Evolutionary conservation across 1,140 invertebrate species (phyloP).

Genomic region (Branchinecta lindahli): DNA sequence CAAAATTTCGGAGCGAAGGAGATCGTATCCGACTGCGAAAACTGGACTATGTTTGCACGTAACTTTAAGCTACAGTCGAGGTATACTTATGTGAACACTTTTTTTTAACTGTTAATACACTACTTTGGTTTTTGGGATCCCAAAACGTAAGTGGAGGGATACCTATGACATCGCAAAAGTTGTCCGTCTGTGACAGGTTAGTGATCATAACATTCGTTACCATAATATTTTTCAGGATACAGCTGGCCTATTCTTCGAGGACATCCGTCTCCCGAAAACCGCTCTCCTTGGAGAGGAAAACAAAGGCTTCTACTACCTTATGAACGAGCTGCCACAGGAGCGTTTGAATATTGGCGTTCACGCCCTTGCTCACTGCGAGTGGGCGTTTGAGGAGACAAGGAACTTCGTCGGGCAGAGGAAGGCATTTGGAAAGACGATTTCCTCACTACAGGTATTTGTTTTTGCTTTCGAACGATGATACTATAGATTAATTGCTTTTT

Average conservation of each 20-base stretch:
- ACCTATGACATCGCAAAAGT: too few species aligned
- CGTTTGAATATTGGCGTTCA: constrained; percentile 32
- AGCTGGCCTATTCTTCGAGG: constrained; percentile 38
- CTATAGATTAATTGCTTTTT: not conserved
- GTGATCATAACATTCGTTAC: too few species aligned
- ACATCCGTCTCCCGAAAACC: constrained; percentile 33
- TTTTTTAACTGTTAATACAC: too few species aligned
- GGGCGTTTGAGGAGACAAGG: constrained; percentile 37
- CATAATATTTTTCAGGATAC: constrained; percentile 31
- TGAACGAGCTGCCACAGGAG: constrained; percentile 38
- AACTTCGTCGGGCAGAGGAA: constrained; percentile 34
- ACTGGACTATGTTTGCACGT: too few species aligned
- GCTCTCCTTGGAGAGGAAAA: constrained; percentile 34
- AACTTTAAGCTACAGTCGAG: too few species aligned
- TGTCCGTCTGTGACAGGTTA: too few species aligned
- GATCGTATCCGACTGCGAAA: too few species aligned
- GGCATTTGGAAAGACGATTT: constrained; percentile 35
- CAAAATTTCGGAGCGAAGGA: too few species aligned
- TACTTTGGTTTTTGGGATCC: too few species aligned
- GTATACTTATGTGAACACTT: too few species aligned
- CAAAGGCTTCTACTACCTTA: constrained; percentile 37
- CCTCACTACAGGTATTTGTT: constrained; percentile 31
- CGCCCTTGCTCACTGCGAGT: constrained; percentile 31
- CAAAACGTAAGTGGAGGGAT: too few species aligned
- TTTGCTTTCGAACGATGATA: not conserved